Evolutionary conservation across 2,888 invertebrate species (phyloP), one percentile per base, ranked within the genome.

Genomic region (Amphimallon solstitiale): DNA sequence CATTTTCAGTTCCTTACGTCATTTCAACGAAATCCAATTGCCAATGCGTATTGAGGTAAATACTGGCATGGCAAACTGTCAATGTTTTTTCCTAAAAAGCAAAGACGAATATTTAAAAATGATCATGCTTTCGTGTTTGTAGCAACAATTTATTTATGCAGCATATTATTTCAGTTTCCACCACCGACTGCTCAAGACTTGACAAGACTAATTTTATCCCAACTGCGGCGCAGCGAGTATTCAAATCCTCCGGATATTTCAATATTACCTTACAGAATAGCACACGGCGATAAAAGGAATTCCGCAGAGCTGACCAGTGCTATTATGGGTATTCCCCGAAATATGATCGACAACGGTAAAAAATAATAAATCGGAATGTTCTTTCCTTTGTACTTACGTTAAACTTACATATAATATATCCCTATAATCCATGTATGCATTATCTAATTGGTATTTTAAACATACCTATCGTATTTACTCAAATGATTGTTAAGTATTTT

Each of bases 271-370:
- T 5, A 92, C 90, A 72, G 92, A 90, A 52, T 71, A 17, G 54
- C 69, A 14, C 69, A 68, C 19, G 38, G 63, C 1, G 71, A 68
- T 0, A 76, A 76, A 67, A 68, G 76, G 15, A 76, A 76, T 56
- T 76, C 76, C 0, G 67, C 67, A 7, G 76, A 76, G 69, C 51
- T 76, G 10, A 75, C 74, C 12, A 75, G 74, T 78, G 89, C 92
- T 0, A 84, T 93, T n/a, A 82, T 92, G 38, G 88, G 89, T n/a
- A 80, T 92, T 52, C 92, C 92, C 6, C 90, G 90, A 76, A 89
- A 87, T 68, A 87, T 92, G 86, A 88, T 89, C 74, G 89, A 90
- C 64, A 92, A 90, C 43, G 92, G 92, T 19, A 45, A 35, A 52
- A 59, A 64, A 67, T 54, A 61, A 61, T 59, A 19, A n/a, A 29